phyloP scores from a whole-genome alignment of 1,140 invertebrate genomes.

The Rhopalosiphum maidis region DNA sequence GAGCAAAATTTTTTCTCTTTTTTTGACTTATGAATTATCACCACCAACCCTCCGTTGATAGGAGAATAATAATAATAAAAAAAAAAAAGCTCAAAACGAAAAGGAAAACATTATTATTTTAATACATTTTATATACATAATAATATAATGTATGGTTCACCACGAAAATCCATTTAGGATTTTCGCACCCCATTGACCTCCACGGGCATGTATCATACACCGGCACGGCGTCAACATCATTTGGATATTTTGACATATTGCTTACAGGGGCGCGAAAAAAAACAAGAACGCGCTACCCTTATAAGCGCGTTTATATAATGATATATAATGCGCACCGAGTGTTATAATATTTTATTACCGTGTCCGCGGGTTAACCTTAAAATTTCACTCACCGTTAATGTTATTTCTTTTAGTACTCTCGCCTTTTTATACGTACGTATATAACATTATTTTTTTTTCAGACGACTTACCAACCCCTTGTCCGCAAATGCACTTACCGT shows the following conservation, averaged over 20 bases:
- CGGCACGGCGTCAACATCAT: constrained; percentile 36
- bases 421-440: not conserved
- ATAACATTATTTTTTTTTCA: not conserved
- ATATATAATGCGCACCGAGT: not conserved
- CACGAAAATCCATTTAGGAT: constrained; percentile 49
- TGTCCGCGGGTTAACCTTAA: constrained; percentile 30
- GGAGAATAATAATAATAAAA: not conserved
- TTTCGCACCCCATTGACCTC: constrained; percentile 52
- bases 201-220: not conserved
- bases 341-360: constrained; percentile 23
- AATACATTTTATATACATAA: not conserved
- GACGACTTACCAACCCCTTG: constrained; percentile 6
- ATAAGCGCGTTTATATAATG: not conserved
- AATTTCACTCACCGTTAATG: constrained; percentile 21
- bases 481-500: constrained; percentile 42
- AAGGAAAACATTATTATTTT: not conserved
- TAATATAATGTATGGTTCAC: not conserved
- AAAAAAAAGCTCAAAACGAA: not conserved
- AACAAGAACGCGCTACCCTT: not conserved
- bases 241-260: constrained; percentile 50
- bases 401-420: constrained; percentile 18
- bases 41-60: not conserved
- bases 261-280: constrained; percentile 37
- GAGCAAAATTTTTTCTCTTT: not conserved
- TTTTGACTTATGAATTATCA: constrained; percentile 7